Evolutionary conservation across 1,140 invertebrate genomes (phyloP).

Genomic region (Cotesia glomerata): DNA sequence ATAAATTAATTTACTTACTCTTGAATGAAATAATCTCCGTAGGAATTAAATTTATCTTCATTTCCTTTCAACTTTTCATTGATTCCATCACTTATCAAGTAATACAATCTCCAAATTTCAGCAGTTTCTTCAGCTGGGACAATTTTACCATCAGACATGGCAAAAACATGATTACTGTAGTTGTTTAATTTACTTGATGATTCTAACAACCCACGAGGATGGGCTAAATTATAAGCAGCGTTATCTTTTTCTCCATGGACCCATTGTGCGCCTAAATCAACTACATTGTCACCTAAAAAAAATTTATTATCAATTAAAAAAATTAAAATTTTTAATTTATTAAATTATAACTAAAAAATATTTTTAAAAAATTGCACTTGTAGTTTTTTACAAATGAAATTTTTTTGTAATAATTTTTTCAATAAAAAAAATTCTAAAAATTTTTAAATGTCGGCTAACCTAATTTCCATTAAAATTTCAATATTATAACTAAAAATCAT

Average conservation of each 20-base stretch:
- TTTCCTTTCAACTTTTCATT: conserved; percentile 24
- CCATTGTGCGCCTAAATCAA: conserved; percentile 64
- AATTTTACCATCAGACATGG: conserved; percentile 31
- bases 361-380: no score
- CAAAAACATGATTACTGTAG: conserved; percentile 28
- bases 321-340: not conserved
- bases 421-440: no score
- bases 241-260: conserved; percentile 60
- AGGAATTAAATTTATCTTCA: conserved; percentile 18
- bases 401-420: no score
- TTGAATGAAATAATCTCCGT: conserved; percentile 32
- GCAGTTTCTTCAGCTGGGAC: conserved; percentile 25
- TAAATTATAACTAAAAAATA: not conserved
- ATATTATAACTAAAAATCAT: no score
- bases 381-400: no score
- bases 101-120: conserved; percentile 27
- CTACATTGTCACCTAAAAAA: conserved; percentile 37
- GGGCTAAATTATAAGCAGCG: conserved; percentile 43
- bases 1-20: conserved; percentile 14
- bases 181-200: conserved; percentile 28
- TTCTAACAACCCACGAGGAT: conserved; percentile 21
- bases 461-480: no score
- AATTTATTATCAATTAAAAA: not conserved
- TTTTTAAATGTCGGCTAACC: no score
- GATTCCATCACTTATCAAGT: conserved; percentile 24